These are phyloP conservation scores for Anastrepha ludens DNA, from an alignment of 1,140 invertebrate species.

Conservation along the genomic window DNA sequence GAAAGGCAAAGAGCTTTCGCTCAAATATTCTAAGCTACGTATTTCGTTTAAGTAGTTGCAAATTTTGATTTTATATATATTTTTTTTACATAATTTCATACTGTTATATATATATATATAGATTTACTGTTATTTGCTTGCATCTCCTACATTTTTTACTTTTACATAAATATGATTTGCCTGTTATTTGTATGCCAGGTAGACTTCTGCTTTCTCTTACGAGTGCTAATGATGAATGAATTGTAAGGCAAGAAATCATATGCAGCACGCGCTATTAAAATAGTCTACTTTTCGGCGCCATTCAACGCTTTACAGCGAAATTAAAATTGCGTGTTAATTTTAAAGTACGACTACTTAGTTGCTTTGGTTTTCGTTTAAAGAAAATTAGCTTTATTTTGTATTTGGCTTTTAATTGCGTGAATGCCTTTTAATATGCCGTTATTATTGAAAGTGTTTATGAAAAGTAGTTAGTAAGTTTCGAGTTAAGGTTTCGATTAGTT, in stretches of 20 bases:
- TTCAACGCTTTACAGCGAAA: not conserved
- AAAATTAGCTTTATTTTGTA: not conserved
- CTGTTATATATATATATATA: not conserved
- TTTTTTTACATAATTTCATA: not conserved
- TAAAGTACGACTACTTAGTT: not conserved
- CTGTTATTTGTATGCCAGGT: not conserved
- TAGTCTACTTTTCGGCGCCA: not conserved
- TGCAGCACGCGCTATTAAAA: not conserved
- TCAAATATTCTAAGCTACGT: not conserved
- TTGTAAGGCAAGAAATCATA: no score
- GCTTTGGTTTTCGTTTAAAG: not conserved
- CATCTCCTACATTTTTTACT: not conserved
- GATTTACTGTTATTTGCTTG: not conserved
- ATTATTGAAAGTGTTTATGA: not conserved
- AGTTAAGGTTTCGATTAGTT: slow-evolving; percentile 5
- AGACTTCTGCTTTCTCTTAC: not conserved
- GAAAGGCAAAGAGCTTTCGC: not conserved
- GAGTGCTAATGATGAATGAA: not conserved
- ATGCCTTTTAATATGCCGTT: not conserved
- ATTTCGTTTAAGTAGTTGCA: not conserved
- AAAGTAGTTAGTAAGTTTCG: not conserved
- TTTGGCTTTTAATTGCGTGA: not conserved
- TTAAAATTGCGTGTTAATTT: no score
- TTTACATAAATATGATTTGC: not conserved
- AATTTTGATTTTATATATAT: not conserved